These are phyloP conservation scores for Phyllotis vaccarum DNA, from an alignment of 2,797 vertebrate species.

Conservation along the genomic window DNA sequence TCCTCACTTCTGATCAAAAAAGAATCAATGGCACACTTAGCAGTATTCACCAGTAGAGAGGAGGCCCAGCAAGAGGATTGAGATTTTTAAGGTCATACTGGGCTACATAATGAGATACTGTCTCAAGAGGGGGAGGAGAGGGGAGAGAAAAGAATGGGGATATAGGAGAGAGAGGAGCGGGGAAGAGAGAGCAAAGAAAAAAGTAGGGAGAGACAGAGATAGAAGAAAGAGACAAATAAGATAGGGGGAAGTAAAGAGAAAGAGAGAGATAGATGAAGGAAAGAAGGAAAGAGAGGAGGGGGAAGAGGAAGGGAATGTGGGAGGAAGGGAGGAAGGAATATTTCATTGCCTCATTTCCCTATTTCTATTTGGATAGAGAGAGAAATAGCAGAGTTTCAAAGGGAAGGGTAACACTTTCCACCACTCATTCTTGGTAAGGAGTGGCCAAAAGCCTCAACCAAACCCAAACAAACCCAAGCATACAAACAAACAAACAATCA, in stretches of 20 bases:
- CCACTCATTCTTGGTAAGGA: neutral
- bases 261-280: too few relatives aligned
- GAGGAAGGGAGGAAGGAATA: neutral
- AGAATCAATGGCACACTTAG: neutral
- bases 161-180: too few relatives aligned
- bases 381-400: neutral
- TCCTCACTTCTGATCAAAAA: neutral
- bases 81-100: neutral
- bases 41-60: too few relatives aligned
- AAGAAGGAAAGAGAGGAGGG: too few relatives aligned
- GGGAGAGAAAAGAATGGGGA: too few relatives aligned
- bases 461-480: too few relatives aligned
- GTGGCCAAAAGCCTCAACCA: neutral
- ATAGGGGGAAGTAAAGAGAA: neutral
- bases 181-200: too few relatives aligned
- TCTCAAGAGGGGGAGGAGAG: neutral
- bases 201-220: too few relatives aligned
- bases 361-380: neutral
- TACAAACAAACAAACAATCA: neutral
- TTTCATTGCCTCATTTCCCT: neutral
- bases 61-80: neutral
- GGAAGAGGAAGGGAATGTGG: rapidly evolving
- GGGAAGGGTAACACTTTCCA: neutral
- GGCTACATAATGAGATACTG: neutral
- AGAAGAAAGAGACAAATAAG: neutral